phyloP scores from a whole-genome alignment of 2,113 vertebrate genomes.

The Himantopus leucocephalus region DNA sequence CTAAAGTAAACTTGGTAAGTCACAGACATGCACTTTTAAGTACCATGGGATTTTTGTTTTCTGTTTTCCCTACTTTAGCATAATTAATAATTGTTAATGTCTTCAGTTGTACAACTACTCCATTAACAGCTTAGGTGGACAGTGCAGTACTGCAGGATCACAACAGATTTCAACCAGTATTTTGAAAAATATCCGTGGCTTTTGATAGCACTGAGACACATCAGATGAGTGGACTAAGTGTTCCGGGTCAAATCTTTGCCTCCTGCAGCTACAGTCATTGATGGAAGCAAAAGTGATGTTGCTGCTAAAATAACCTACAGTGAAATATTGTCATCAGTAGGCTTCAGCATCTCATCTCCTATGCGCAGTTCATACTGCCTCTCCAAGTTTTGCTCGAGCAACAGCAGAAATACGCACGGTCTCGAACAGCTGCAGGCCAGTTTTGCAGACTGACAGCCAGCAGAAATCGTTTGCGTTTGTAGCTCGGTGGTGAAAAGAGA shows the following conservation, averaged over 20 bases:
- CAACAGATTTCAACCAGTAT: background rate
- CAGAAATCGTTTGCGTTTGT: background rate
- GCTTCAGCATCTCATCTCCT: background rate
- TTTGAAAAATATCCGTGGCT: background rate
- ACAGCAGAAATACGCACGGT: background rate
- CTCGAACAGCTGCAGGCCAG: background rate
- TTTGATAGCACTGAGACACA: background rate
- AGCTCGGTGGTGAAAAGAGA: background rate
- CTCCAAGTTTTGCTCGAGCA: background rate
- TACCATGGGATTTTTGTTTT: background rate
- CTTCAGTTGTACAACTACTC: background rate
- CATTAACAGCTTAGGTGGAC: background rate
- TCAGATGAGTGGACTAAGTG: background rate
- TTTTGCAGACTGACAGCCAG: background rate
- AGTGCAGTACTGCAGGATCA: background rate
- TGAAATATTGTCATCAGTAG: background rate
- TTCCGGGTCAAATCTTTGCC: background rate
- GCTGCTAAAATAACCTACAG: background rate
- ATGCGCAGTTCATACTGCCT: accelerated
- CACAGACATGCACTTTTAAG: background rate
- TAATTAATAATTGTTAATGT: background rate
- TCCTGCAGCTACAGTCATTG: background rate
- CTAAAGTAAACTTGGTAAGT: background rate
- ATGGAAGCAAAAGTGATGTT: background rate
- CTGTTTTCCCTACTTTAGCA: background rate